Evolutionary conservation across 2,113 vertebrate species (phyloP), one percentile per base, ranked within the genome.

Genomic region (Columbina picui): DNA sequence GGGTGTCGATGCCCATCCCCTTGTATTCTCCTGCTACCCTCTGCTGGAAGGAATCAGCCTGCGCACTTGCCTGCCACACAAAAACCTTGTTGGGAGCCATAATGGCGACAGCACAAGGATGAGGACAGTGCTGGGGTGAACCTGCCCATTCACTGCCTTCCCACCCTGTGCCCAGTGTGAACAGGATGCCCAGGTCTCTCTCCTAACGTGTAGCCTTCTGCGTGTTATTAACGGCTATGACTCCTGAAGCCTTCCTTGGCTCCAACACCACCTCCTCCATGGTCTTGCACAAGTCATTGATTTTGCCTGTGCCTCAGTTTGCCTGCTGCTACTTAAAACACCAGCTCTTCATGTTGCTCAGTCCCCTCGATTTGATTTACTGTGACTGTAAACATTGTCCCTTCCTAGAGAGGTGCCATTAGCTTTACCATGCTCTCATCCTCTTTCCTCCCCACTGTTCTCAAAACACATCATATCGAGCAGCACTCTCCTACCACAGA

Each of bases 31-130:
- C 94, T 97, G 93, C 97, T 93, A 93, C 96, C 94, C 94, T 77
- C 96, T 96, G 64, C 93, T 95, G 95, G 96, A 96, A 94, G 79
- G 96, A 97, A 96, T 96, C 55, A 70, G 90, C 32, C 87, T 92
- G 71, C 27, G 52, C 80, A 2, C 61, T 63, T 7, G 7, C n/a
- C 65, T 2, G 2, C 80, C 19, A 6, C 14, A 7, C 2, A 23
- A 49, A 65, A 87, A 61, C n/a, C 43, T 50, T 30, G 2, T 21
- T 80, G 82, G 86, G 70, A 94, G 19, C 30, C 63, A 25, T 73
- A 39, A 53, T 0, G 1, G n/a, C 57, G 47, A 52, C 10, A 1
- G 38, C 22, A 12, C 34, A n/a, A 67, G 23, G 25, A 67, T 0
- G 0, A 36, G 22, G 23, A 9, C 17, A 63, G 3, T 1, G 0